phyloP scores from a whole-genome alignment of 2,797 vertebrate genomes.

The Centropyge bicolor region DNA sequence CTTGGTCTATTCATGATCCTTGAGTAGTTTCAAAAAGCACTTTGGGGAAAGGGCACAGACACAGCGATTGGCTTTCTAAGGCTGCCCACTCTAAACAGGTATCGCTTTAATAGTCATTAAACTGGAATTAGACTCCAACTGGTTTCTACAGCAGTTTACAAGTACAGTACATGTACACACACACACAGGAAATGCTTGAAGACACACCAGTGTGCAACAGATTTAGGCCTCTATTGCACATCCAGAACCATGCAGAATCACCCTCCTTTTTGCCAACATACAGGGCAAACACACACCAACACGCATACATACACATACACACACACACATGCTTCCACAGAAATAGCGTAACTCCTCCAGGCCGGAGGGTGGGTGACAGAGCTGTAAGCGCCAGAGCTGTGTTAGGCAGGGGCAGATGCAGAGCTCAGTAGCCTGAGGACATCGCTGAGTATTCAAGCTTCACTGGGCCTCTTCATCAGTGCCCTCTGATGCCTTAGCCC shows the following conservation, averaged over 20 bases:
- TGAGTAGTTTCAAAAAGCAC: constrained; percentile 11
- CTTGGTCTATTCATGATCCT: background rate
- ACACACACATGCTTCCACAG: constrained; percentile 26
- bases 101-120: constrained; percentile 73
- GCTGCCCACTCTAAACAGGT: constrained; percentile 51
- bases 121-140: constrained; percentile 63
- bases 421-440: constrained; percentile 56
- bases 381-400: constrained; percentile 59
- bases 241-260: constrained; percentile 7
- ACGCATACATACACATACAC: background rate
- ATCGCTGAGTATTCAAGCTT: constrained; percentile 74
- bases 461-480: constrained; percentile 74
- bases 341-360: constrained; percentile 51
- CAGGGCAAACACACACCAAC: constrained; percentile 21
- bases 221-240: constrained; percentile 16
- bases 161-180: background rate
- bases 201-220: constrained; percentile 6
- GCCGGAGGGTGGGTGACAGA: constrained; percentile 64
- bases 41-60: constrained; percentile 22
- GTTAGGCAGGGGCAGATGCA: constrained; percentile 72
- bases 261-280: constrained; percentile 13
- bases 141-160: constrained; percentile 46
- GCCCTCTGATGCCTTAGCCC: constrained; percentile 66
- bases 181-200: background rate
- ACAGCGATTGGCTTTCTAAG: constrained; percentile 47